Percentiles rank a stretch among this genome's conserved stretches.
phyloP scores from a whole-genome alignment of 2,113 vertebrate genomes.

The Nothoprocta pentlandii region DNA sequence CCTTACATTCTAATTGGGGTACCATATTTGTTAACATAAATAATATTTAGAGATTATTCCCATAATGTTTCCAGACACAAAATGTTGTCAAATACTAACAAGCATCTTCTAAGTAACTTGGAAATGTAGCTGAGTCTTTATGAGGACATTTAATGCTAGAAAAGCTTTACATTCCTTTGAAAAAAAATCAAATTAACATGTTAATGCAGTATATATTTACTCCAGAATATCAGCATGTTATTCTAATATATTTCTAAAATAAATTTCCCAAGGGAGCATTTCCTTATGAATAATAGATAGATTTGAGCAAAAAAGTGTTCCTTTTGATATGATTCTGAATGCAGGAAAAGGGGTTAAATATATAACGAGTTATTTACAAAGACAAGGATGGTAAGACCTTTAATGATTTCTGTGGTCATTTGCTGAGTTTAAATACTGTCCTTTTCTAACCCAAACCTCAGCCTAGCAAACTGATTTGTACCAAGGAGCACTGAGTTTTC shows the following conservation, averaged over 20 bases:
- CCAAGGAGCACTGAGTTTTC: background rate
- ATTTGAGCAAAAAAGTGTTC: background rate
- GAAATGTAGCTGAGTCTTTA: background rate
- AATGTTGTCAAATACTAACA: background rate
- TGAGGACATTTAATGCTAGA: background rate
- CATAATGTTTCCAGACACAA: background rate
- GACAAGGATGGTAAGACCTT: background rate
- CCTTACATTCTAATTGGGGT: background rate
- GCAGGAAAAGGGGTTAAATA: background rate
- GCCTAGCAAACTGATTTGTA: background rate
- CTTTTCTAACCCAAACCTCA: background rate
- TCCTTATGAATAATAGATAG: constrained; percentile 4
- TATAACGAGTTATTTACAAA: background rate
- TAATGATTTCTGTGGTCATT: background rate
- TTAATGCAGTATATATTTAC: background rate
- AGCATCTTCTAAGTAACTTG: background rate
- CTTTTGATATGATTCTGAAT: background rate
- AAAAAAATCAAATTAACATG: background rate
- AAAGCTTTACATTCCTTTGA: background rate
- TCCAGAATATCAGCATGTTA: background rate
- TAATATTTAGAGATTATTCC: background rate
- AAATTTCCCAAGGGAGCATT: background rate
- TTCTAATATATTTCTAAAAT: background rate
- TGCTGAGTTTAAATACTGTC: background rate
- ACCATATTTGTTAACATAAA: background rate